Base-by-base conservation (phyloP, 2,888 invertebrate species). In the Drosophila kambysellisi region DNA sequence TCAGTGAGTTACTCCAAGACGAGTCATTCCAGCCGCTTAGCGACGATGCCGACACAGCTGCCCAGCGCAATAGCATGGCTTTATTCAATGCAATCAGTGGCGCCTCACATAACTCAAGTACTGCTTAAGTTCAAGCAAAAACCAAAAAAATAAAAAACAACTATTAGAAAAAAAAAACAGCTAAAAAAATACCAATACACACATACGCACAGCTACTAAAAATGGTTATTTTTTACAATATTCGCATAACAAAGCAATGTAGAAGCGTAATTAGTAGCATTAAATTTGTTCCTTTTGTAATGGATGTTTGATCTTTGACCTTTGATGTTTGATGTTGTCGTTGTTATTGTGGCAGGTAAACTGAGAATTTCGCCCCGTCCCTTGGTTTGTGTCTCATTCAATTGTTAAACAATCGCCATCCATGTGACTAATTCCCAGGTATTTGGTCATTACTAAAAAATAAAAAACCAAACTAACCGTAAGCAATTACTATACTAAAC, bases 11-110 rank as follows among this genome's bases (percentile, higher is more conserved):
- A 76, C 94, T 97, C 74, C 96, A 96, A 0, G 87, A 85, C 61
- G 97, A 97, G 90, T 95, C 96, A 0, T 93, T 97, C 56, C 93
- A 95, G 54, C 92, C 93, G 63, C 84, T 92, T 52, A 59, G 76
- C 65, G 93, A 93, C 30, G 91, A 91, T 69, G 82, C 83, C 78
- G 94, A 94, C 63, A 94, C 94, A 60, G 95, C 94, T 83, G 95
- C 95, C 84, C 95, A 97, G 88, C 95, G 97, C 81, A 97, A 97
- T 78, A 96, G 95, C 92, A 95, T 95, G 92, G 96, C 96, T 67
- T 95, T 96, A 66, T 96, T 97, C 88, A 95, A 95, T 93, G 96
- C 96, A 41, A 96, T 97, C 84, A 96, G 96, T 84, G 97, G 97
- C 71, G 96, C 96, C 46, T 96, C 96, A 90, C 94, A 96, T 83